Evolutionary conservation across 2,113 vertebrate species (phyloP), one percentile per base, ranked within the genome.

Genomic region (Tragelaphus strepsiceros): DNA sequence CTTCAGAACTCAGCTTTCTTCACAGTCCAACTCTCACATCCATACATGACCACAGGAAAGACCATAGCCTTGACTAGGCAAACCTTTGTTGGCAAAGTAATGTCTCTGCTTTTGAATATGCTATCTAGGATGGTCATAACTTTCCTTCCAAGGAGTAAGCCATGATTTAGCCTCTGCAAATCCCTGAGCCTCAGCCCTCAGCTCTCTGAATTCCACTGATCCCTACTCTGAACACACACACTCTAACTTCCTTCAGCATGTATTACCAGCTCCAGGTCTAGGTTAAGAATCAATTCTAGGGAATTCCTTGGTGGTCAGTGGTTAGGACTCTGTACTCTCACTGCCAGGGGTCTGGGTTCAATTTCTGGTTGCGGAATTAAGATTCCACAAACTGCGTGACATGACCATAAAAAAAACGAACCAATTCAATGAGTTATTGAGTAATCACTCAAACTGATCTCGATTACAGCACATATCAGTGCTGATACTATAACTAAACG

Each of bases 341-440:
- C 78, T 53, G 49, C 49, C 3, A 5, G 49, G 49, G 30, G 10
- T 30, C 49, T 11, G 28, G 28, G 28, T 81, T 81, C 78, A 51
- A 51, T 81, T 28, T 49, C 46, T 81, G 46, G 77, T 32, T 30
- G 16, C 49, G 17, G 49, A 81, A 53, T 51, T 53, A 53, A 81
- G 49, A 81, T 53, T 19, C 17, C 30, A 81, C 30, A 53, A 80
- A 51, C 78, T 51, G 17, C 0, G 5, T 81, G 78, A 51, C 46
- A 30, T 7, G 49, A 30, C 46, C 28, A 11, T 30, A 17, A 80
- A 49, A 78, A 14, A 54, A 35, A 84, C 67, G 83, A 94, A 80
- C 87, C 85, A 88, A 67, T 84, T 96, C 30, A 87, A 16, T 30
- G 78, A 83, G 56, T 91, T 93, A 93, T 49, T 91, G 89, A 94